Percentiles rank a stretch among this genome's conserved stretches.
Evolutionary conservation across 2,797 vertebrate genomes (phyloP).

Genomic region (Acanthurus lineatus): DNA sequence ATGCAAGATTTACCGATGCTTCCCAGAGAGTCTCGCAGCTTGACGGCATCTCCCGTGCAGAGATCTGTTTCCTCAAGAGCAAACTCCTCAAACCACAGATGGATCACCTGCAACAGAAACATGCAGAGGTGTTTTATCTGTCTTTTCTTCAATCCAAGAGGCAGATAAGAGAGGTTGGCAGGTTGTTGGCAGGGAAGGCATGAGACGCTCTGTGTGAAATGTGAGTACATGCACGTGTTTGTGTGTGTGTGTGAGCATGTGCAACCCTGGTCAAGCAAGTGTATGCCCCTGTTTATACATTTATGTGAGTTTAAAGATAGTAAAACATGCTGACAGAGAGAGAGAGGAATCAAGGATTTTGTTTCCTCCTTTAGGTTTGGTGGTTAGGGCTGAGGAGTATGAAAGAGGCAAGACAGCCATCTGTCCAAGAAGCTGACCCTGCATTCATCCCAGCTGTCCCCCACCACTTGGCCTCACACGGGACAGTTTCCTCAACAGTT

Average conservation of each 20-base stretch:
- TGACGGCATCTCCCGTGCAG: slow-evolving; percentile 82
- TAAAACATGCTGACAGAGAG: slow-evolving; percentile 36
- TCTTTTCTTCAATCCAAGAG: slow-evolving; percentile 23
- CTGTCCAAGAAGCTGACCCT: slow-evolving; percentile 60
- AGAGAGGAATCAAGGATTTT: slow-evolving; percentile 45
- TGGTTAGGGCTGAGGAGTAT: slow-evolving; percentile 57
- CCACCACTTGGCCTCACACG: slow-evolving; percentile 62
- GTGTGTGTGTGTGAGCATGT: not conserved
- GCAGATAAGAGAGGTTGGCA: not conserved
- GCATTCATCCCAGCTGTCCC: slow-evolving; percentile 65
- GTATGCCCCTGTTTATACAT: not conserved
- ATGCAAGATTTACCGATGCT: slow-evolving; percentile 73
- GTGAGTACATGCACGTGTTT: not conserved
- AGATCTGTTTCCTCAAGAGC: slow-evolving; percentile 78
- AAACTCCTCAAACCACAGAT: slow-evolving; percentile 87
- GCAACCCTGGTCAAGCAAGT: not conserved
- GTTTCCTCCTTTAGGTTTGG: slow-evolving; percentile 53
- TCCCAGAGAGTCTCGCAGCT: slow-evolving; percentile 81
- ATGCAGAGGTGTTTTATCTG: slow-evolving; percentile 45
- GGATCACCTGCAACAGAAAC: slow-evolving; percentile 82
- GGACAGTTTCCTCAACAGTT: slow-evolving; percentile 52
- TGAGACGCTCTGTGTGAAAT: slow-evolving; percentile 5
- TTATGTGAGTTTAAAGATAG: slow-evolving; percentile 12
- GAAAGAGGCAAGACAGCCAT: slow-evolving; percentile 73
- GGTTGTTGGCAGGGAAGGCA: slow-evolving; percentile 1